Evolutionary conservation across 1,140 invertebrate genomes (phyloP), one percentile per base, ranked within the genome.

Genomic region (Leptoteleia sp.): DNA sequence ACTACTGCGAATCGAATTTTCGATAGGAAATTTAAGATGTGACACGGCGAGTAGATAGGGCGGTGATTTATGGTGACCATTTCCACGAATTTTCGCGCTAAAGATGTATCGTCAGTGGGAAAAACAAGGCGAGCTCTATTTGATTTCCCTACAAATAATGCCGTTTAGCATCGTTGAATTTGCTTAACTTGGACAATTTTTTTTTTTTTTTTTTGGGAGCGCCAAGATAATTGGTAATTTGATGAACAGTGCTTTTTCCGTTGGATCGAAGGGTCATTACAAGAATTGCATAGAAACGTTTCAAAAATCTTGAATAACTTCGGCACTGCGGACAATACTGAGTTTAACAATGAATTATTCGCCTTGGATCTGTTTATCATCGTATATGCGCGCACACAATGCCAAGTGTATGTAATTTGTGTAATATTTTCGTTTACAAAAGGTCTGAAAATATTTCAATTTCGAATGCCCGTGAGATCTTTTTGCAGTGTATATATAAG

Each of bases 391-490:
- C 11, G 12, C 27, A 16, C 47, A 52, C 64, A 72, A 54, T 33
- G 9, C 37, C 27, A 17, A 19, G 11, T 35, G 11, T 29, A 59
- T 17, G 22, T 55, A 68, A 70, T 76, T 70, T 76, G 37, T 52
- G 50, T 65, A 48, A 77, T 59, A 65, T 71, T 50, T 57, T 65
- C 37, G 52, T 65, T 64, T 64, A 38, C 31, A 57, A 48, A 50
- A 64, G 35, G n/a, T n/a, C 37, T 48, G 29, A 11, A 71, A 77
- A 65, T 64, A 70, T 70, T 71, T 77, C 50, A 55, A 77, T 71
- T 65, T 64, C 52, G 50, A 76, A 76, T 70, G 45, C 29, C 64
- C 37, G 57, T 70, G 59, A 71, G 54, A 61, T 71, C 65, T 27
- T 59, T 71, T 65, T 61, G 38, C 47, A 35, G 37, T 15, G 15